A percentile compares a stretch with the other conserved stretches of the same genome.
phyloP scores from a whole-genome alignment of 2,113 vertebrate species.

The Gorsachius goisagi region DNA sequence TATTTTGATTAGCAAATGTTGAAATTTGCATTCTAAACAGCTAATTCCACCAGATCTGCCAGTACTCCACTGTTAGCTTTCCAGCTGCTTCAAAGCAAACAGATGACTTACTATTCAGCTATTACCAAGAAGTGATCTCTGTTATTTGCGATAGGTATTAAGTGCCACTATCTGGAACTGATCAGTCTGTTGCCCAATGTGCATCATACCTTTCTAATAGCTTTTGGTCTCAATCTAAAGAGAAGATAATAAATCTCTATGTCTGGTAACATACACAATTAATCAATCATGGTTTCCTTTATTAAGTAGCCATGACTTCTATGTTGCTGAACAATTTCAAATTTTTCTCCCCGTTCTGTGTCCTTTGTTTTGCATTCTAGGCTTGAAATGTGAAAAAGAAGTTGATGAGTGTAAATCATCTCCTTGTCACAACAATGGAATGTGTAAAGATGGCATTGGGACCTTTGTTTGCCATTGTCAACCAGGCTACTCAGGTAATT shows the following conservation, averaged over 20 bases:
- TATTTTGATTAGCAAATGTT: background rate
- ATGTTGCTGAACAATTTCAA: background rate
- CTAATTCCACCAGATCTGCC: background rate
- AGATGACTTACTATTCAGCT: background rate
- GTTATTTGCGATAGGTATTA: background rate
- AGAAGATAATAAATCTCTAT: background rate
- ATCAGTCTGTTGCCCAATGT: background rate
- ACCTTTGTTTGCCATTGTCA: constrained; percentile 89
- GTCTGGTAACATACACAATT: background rate
- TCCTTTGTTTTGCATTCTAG: constrained; percentile 72
- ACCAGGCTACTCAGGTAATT: constrained; percentile 87
- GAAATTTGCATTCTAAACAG: background rate
- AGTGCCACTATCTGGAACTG: background rate
- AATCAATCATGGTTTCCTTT: background rate
- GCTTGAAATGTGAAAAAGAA: constrained; percentile 93
- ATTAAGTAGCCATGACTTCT: background rate
- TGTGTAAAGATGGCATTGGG: constrained; percentile 86
- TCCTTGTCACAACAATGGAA: constrained; percentile 87
- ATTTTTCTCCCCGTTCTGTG: background rate
- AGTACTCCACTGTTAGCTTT: background rate
- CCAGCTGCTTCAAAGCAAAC: background rate
- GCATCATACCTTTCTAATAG: background rate
- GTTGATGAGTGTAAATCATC: constrained; percentile 90
- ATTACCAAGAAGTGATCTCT: background rate
- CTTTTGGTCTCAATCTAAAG: background rate